Percentiles rank a stretch among this genome's conserved stretches.
These are phyloP conservation scores for Phyllotreta striolata DNA, from an alignment of 2,888 invertebrate species.

Conservation along the genomic window DNA sequence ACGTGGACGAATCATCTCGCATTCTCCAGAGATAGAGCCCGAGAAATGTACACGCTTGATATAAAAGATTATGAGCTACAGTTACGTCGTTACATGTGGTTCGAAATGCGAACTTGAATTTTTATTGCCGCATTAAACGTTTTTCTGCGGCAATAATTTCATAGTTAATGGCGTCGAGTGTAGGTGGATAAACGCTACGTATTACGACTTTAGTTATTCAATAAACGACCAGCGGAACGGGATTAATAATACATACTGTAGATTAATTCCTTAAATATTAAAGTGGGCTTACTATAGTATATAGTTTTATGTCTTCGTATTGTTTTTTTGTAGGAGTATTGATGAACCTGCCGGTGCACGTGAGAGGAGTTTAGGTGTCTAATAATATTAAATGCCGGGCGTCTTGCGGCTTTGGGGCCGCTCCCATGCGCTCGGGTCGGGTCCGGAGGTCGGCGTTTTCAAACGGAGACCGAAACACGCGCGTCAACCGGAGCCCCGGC, in stretches of 20 bases:
- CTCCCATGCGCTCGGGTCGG: slow-evolving; percentile 39
- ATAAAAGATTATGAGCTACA: slow-evolving; percentile 36
- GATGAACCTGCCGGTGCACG: no score
- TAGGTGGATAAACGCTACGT: slow-evolving; percentile 31
- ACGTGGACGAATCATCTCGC: no score
- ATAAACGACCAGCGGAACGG: slow-evolving; percentile 15
- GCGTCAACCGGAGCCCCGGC: slow-evolving; percentile 38
- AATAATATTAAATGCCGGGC: no score
- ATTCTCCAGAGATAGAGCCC: no score
- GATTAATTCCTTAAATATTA: slow-evolving; percentile 3
- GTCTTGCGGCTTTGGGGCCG: slow-evolving; percentile 25
- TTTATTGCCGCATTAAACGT: slow-evolving; percentile 34
- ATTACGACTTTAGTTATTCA: slow-evolving; percentile 35
- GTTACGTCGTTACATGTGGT: slow-evolving; percentile 35
- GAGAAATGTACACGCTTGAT: slow-evolving; percentile 28
- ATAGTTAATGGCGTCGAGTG: slow-evolving; percentile 32
- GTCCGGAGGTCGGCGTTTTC: slow-evolving; percentile 40
- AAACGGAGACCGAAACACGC: slow-evolving; percentile 34
- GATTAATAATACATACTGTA: not conserved
- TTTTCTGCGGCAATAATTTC: slow-evolving; percentile 34
- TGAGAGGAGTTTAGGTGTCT: no score
- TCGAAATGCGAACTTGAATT: slow-evolving; percentile 38
- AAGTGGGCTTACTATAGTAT: no score
- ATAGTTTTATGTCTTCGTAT: no score
- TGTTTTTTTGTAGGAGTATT: no score